Evolutionary conservation across 2,888 invertebrate species (phyloP).

Genomic region (Noctua pronuba): DNA sequence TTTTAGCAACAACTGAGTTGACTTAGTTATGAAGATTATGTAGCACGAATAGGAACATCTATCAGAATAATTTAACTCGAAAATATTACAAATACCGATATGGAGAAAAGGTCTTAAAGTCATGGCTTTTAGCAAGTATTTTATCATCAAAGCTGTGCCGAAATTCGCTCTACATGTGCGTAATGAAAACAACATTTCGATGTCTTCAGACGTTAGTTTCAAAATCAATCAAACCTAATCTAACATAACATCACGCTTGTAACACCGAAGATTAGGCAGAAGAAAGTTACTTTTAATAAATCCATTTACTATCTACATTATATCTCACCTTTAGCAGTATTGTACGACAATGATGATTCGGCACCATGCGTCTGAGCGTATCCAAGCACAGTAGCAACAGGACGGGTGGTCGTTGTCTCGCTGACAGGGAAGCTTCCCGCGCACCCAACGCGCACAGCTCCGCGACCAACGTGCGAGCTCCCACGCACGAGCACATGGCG

Average conservation of each 20-base stretch:
- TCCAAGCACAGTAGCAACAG: slow-evolving; percentile 76
- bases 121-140: background rate
- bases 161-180: background rate
- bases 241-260: background rate
- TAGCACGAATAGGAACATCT: background rate
- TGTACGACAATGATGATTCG: slow-evolving; percentile 91
- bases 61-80: background rate
- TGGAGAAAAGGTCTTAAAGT: background rate
- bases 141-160: background rate
- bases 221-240: background rate
- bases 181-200: background rate
- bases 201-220: background rate
- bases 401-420: slow-evolving; percentile 63
- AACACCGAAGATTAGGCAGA: background rate
- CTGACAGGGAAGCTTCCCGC: slow-evolving; percentile 74
- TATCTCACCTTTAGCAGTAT: slow-evolving; percentile 90
- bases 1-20: background rate
- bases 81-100: background rate
- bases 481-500: slow-evolving; percentile 81
- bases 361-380: slow-evolving; percentile 86
- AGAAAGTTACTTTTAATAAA: background rate
- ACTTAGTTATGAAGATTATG: background rate
- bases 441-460: slow-evolving; percentile 76
- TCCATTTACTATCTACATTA: no score
- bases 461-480: slow-evolving; percentile 76